These are phyloP conservation scores for Muscicapa striata DNA, from an alignment of 2,797 vertebrate species.

Conservation along the genomic window DNA sequence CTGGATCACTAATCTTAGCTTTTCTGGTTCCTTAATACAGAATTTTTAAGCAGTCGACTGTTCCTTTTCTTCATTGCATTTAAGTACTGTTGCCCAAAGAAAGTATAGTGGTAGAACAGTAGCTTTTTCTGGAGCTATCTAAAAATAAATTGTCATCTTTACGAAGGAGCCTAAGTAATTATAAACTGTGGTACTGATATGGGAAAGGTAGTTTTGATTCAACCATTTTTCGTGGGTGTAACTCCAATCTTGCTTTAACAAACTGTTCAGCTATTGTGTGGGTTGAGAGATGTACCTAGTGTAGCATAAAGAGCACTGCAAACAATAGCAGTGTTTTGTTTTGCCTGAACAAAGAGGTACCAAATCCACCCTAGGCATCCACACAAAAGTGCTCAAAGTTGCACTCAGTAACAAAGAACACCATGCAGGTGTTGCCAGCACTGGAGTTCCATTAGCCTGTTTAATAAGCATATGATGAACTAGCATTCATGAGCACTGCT, in stretches of 20 bases:
- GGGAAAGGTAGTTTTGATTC: background rate
- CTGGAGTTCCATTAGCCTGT: background rate
- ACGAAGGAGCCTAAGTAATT: background rate
- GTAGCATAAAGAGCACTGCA: rapidly evolving
- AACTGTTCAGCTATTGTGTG: background rate
- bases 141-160: background rate
- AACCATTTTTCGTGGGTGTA: background rate
- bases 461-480: background rate
- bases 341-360: background rate
- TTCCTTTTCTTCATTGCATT: background rate
- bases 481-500: rapidly evolving
- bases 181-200: background rate
- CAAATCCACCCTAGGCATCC: background rate
- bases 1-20: background rate
- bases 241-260: background rate
- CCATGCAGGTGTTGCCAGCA: rapidly evolving
- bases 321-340: background rate
- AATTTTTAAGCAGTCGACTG: background rate
- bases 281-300: background rate
- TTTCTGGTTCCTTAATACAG: background rate
- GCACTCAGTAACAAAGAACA: rapidly evolving
- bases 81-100: background rate
- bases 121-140: background rate
- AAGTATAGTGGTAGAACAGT: background rate
- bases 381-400: background rate